A percentile compares a stretch with the other conserved stretches of the same genome.
phyloP scores from a whole-genome alignment of 2,113 vertebrate genomes.

The Toxostoma redivivum region DNA sequence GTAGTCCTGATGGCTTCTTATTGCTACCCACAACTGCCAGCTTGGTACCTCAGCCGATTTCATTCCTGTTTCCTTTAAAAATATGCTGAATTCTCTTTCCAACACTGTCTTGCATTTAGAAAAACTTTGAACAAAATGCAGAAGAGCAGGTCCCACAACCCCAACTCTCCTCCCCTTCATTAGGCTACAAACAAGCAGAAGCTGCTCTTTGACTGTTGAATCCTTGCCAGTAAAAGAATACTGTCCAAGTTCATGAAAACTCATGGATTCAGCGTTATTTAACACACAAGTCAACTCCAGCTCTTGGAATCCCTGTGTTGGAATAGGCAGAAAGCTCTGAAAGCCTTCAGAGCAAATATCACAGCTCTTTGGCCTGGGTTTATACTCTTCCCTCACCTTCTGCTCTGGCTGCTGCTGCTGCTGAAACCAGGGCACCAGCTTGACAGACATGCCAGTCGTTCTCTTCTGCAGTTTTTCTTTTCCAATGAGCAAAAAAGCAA shows the following conservation, averaged over 20 bases:
- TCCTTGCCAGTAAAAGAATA: not conserved
- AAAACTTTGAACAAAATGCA: not conserved
- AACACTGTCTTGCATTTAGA: not conserved
- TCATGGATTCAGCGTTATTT: not conserved
- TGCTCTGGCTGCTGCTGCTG: not conserved
- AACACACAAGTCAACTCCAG: not conserved
- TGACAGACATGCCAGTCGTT: not conserved
- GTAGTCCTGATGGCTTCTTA: not conserved
- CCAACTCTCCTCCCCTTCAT: not conserved
- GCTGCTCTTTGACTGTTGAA: not conserved
- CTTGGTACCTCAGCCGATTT: constrained; percentile 47
- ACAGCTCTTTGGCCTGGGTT: not conserved
- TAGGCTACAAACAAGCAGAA: not conserved
- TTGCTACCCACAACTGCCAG: constrained; percentile 12
- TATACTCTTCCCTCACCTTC: not conserved
- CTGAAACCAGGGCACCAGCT: not conserved
- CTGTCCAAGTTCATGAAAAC: not conserved
- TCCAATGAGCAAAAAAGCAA: not conserved
- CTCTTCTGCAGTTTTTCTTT: not conserved
- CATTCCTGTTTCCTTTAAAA: constrained; percentile 21
- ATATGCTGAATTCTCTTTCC: not conserved
- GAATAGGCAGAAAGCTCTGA: not conserved
- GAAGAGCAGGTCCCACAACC: not conserved
- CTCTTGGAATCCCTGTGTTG: not conserved
- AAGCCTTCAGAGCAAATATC: not conserved